These are phyloP conservation scores for Cyclophora punctaria DNA, from an alignment of 2,888 invertebrate genomes.

Conservation along the genomic window DNA sequence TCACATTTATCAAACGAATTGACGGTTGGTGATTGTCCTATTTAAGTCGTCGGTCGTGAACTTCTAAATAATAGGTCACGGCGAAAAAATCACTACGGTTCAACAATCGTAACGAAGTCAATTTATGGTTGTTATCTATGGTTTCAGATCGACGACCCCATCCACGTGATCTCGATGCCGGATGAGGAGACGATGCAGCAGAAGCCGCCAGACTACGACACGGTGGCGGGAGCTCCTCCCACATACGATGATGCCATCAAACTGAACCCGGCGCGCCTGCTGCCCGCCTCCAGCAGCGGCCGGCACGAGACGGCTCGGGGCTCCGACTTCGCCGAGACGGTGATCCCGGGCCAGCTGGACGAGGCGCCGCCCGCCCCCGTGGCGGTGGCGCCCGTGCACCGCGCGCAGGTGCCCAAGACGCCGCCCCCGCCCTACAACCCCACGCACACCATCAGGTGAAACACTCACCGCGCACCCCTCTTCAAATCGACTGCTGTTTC, in stretches of 20 bases:
- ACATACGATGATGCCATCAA: constrained; percentile 84
- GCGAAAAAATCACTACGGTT: neutral
- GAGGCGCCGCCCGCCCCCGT: constrained; percentile 22
- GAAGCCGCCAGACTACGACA: constrained; percentile 83
- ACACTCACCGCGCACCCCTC: constrained; percentile 36
- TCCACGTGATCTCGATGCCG: constrained; percentile 79
- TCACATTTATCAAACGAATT: neutral
- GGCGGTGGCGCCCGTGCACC: constrained; percentile 47
- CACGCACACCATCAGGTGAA: constrained; percentile 70
- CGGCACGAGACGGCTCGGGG: constrained; percentile 28
- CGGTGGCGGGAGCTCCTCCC: constrained; percentile 80
- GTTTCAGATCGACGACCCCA: constrained; percentile 78
- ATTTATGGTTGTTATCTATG: constrained; percentile 4
- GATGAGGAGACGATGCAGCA: constrained; percentile 76
- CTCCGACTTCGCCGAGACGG: constrained; percentile 28
- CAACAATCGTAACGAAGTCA: constrained; percentile 3
- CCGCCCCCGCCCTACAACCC: constrained; percentile 71
- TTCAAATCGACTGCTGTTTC: constrained; percentile 71
- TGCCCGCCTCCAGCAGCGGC: constrained; percentile 53
- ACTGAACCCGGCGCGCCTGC: constrained; percentile 76
- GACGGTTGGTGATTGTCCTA: neutral
- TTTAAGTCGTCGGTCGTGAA: neutral
- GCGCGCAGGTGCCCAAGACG: constrained; percentile 60
- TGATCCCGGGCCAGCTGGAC: constrained; percentile 55
- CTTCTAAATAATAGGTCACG: constrained; percentile 1